These are phyloP conservation scores for Prunella himalayana DNA, from an alignment of 2,113 vertebrate species.

Conservation along the genomic window DNA sequence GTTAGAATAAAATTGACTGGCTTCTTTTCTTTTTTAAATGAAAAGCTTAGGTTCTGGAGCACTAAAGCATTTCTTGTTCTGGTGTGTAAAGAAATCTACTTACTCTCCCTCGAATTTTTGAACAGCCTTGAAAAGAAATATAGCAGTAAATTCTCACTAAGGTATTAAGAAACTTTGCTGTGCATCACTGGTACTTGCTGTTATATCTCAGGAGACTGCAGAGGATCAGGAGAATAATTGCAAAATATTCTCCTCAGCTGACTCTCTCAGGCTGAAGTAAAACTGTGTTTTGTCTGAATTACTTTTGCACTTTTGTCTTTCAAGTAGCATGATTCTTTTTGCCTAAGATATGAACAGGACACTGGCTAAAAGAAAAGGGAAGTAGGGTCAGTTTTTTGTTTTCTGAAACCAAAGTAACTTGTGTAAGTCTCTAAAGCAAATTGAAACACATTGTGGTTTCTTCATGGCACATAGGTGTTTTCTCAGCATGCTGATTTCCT, in stretches of 20 bases:
- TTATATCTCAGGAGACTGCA: not conserved
- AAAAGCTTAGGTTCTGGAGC: not conserved
- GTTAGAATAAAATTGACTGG: not conserved
- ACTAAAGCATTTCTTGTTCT: not conserved
- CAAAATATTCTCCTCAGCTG: not conserved
- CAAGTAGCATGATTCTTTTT: not conserved
- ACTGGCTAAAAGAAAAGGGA: not conserved
- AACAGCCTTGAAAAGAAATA: not conserved
- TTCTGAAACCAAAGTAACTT: not conserved
- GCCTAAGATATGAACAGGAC: not conserved
- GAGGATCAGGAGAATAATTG: not conserved
- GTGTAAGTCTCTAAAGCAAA: not conserved
- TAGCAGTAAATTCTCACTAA: not conserved
- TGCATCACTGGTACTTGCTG: not conserved
- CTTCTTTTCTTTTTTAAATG: not conserved
- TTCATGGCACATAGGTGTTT: not conserved
- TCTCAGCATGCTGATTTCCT: slow-evolving; percentile 15
- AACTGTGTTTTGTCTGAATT: not conserved
- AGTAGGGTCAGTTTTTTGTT: not conserved
- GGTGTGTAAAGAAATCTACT: not conserved
- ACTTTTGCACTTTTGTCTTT: not conserved
- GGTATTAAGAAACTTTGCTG: not conserved
- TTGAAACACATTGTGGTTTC: not conserved
- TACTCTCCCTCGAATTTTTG: not conserved
- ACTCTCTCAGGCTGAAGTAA: not conserved